A percentile compares a stretch with the other conserved stretches of the same genome.
Evolutionary conservation across 2,797 vertebrate species (phyloP).

Genomic region (Hydrophis major): DNA sequence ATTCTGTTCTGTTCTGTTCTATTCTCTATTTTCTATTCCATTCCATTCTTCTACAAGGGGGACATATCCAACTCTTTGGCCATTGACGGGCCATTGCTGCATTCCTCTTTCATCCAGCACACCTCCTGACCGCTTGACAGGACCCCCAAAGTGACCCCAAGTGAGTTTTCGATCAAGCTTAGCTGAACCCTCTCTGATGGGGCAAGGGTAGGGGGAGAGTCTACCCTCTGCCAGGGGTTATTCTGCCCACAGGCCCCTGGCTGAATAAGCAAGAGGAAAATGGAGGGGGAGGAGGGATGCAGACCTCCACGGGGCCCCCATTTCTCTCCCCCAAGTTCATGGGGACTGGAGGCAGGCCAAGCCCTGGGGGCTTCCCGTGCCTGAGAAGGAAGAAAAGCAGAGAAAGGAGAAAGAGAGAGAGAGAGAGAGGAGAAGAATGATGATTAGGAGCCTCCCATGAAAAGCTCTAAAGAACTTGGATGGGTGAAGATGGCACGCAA

Average conservation of each 20-base stretch:
- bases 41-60: neutral
- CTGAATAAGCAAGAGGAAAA: slow-evolving; percentile 59
- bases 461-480: slow-evolving; percentile 36
- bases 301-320: neutral
- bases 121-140: slow-evolving; percentile 32
- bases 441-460: slow-evolving; percentile 60
- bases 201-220: slow-evolving; percentile 40
- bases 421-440: slow-evolving; percentile 43
- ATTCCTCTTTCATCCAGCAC: slow-evolving; percentile 12
- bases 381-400: slow-evolving; percentile 49
- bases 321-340: slow-evolving; percentile 50
- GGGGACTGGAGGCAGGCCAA: slow-evolving; percentile 73
- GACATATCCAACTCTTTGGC: neutral
- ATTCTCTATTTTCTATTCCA: too few species aligned
- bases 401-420: slow-evolving; percentile 43
- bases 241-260: slow-evolving; percentile 62
- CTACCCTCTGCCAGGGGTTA: slow-evolving; percentile 60
- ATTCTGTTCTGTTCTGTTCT: too few species aligned
- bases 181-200: slow-evolving; percentile 64
- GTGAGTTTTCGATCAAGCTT: slow-evolving; percentile 60
- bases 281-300: slow-evolving; percentile 4
- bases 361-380: slow-evolving; percentile 66
- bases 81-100: slow-evolving; percentile 49
- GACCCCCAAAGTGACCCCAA: slow-evolving; percentile 62
- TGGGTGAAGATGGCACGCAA: neutral